Evolutionary conservation across 2,888 invertebrate genomes (phyloP).

Genomic region (Anarsia innoxiella): DNA sequence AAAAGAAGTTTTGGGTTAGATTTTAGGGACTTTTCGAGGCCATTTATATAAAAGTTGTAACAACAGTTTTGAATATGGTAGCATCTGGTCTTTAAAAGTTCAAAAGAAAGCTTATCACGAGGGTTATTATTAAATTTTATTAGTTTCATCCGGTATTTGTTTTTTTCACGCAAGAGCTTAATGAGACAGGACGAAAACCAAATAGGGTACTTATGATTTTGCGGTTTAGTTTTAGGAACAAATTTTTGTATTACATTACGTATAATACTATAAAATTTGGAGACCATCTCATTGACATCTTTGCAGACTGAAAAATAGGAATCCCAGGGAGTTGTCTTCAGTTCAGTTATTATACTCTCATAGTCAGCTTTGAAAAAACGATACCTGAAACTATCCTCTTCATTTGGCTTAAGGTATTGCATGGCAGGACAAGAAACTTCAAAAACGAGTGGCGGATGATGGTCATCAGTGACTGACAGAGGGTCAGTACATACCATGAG

Average conservation of each 20-base stretch:
- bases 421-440: neutral
- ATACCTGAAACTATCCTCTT: neutral
- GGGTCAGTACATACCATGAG: constrained; percentile 1
- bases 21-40: neutral
- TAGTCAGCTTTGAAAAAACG: constrained; percentile 1
- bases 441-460: constrained; percentile 11
- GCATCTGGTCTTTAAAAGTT: neutral
- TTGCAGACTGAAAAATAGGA: neutral
- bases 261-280: neutral
- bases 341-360: neutral
- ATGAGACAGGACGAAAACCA: neutral
- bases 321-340: neutral
- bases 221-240: neutral
- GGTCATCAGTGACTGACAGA: constrained; percentile 2
- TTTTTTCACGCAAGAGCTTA: neutral
- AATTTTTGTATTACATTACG: neutral
- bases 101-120: neutral
- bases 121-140: neutral
- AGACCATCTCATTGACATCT: neutral
- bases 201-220: neutral
- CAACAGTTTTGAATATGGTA: neutral
- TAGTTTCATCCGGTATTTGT: neutral
- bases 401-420: neutral
- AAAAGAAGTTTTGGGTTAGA: neutral
- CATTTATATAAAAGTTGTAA: neutral